phyloP scores from a whole-genome alignment of 53 echinoderm and acorn worm genomes.

The Apostichopus leukothele region DNA sequence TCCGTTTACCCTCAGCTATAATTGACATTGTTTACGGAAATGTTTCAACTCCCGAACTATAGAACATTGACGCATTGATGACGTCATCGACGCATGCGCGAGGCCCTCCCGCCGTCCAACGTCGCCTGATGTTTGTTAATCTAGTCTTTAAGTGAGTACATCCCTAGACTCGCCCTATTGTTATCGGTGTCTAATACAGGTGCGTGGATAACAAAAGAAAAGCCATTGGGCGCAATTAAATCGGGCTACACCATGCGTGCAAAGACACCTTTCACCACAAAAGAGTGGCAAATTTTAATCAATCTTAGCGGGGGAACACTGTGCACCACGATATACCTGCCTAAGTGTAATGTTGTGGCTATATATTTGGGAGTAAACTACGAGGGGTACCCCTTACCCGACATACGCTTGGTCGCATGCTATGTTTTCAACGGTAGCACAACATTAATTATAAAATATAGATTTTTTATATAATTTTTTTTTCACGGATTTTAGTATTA shows the following conservation, averaged over 20 bases:
- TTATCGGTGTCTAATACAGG: constrained; percentile 15
- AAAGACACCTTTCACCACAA: constrained; percentile 11
- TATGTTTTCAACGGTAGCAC: constrained; percentile 1
- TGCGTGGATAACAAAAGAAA: constrained; percentile 11
- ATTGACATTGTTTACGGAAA: background rate
- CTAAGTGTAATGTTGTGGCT: background rate
- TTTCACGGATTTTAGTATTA: too few relatives aligned
- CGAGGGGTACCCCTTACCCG: background rate
- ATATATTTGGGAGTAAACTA: background rate
- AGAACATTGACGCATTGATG: background rate
- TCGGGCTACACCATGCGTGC: constrained; percentile 8
- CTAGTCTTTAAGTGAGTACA: background rate
- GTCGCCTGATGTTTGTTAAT: constrained; percentile 9
- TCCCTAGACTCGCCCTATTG: constrained; percentile 11
- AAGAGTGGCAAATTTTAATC: background rate
- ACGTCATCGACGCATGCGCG: constrained; percentile 10
- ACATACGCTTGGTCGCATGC: constrained; percentile 1
- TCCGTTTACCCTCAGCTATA: background rate
- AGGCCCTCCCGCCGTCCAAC: background rate
- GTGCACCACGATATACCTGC: background rate
- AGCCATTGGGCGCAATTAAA: background rate
- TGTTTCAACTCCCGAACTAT: background rate
- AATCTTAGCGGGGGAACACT: background rate
- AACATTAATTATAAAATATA: constrained; percentile 14
- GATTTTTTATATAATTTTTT: background rate